Conservation (phyloP, 2,888 invertebrate genomes). For the Machimus rusticus region DNA sequence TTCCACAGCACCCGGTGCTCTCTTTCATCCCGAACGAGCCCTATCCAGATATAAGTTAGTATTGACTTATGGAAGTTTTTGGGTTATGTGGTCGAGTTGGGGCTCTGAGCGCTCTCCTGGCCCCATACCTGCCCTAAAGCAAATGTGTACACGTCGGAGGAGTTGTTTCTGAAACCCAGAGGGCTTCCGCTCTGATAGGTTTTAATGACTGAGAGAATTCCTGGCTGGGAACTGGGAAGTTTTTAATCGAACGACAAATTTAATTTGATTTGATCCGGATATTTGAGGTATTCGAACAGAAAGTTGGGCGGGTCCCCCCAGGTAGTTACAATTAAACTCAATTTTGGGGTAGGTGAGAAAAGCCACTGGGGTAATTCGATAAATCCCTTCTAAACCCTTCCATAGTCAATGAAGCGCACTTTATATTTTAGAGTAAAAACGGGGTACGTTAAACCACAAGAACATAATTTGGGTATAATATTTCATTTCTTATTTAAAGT, state of each 20-base stretch:
- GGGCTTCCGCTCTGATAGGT: background rate
- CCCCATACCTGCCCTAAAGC: background rate
- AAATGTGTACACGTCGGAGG: constrained; percentile 11
- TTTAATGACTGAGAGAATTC: constrained; percentile 1
- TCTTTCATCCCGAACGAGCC: background rate
- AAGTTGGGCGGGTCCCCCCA: background rate
- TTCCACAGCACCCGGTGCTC: background rate
- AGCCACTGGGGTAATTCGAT: background rate
- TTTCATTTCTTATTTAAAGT: too few relatives aligned
- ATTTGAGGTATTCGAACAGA: background rate
- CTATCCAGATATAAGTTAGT: constrained; percentile 22
- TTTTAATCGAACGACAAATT: constrained; percentile 32
- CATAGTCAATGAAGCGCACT: background rate
- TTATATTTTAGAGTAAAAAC: background rate
- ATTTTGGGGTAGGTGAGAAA: background rate
- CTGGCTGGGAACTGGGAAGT: background rate
- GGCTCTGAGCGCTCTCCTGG: background rate
- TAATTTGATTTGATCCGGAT: constrained; percentile 22
- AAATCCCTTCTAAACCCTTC: background rate
- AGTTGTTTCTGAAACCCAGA: constrained; percentile 2
- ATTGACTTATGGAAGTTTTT: constrained; percentile 35
- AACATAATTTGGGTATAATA: too few relatives aligned
- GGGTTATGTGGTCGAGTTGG: constrained; percentile 3
- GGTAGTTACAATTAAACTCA: background rate
- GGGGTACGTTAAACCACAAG: too few relatives aligned